Evolutionary conservation across 2,888 invertebrate species (phyloP), one percentile per base, ranked within the genome.

Genomic region (Diarsia rubi): DNA sequence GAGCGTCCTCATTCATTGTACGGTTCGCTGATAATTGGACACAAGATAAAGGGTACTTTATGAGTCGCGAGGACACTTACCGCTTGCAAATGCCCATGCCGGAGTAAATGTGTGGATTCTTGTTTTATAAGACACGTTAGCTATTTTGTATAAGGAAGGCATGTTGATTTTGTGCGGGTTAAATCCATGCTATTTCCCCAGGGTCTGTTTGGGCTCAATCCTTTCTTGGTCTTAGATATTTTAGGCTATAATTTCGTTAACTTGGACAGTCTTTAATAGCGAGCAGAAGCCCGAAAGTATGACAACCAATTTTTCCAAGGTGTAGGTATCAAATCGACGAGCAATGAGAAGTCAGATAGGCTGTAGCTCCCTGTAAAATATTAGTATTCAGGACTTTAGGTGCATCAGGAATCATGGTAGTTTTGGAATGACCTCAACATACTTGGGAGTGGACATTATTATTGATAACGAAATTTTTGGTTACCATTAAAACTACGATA

Each of bases 21-120:
- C 69, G n/a, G 73, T 64, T 54, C 64, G 68, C 67, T 75, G 78
- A 83, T 84, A 86, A 86, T 83, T 86, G 86, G 84, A 70, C 65
- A 42, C 72, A 1, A 86, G 88, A 87, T 88, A 88, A 84, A 82
- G 47, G 59, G 65, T 78, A 76, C 69, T 87, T 86, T 87, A 84
- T 81, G 78, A 73, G 65, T 52, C 45, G 60, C 12, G 64, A 49
- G 21, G 60, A 70, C 54, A 65, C 70, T 80, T 80, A 49, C 49
- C 21, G 64, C 52, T 68, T 69, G 62, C 67, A 52, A 63, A 82
- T 63, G 45, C 19, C 24, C 59, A 82, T 63, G 45, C 19, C 24
- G 24, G 64, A 27, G 64, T 5, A 54, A 64, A 65, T 69, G 45
- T 52, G 59, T 60, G 68, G 49, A 42, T 60, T 14, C 19, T 62